These are phyloP conservation scores for Sinosuthora webbiana DNA, from an alignment of 2,113 vertebrate species.

Conservation along the genomic window DNA sequence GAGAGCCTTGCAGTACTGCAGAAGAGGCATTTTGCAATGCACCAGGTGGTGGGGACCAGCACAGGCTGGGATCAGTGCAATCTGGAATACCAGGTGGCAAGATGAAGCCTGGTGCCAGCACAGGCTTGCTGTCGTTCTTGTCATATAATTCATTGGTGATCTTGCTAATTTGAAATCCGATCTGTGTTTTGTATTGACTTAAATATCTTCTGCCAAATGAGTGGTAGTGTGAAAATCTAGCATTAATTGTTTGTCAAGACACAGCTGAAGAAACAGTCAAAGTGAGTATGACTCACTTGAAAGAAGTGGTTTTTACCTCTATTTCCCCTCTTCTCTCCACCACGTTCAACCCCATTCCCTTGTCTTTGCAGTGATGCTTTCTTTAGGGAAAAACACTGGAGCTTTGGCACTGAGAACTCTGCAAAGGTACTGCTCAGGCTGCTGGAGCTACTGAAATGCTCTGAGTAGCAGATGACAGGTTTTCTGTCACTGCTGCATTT, in stretches of 20 bases:
- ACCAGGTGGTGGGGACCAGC: constrained; percentile 51
- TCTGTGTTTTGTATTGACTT: constrained; percentile 48
- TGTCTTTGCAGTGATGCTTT: neutral
- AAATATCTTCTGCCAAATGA: constrained; percentile 37
- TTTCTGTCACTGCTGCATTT: neutral
- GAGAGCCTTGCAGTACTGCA: constrained; percentile 27
- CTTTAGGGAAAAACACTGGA: neutral
- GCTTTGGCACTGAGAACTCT: neutral
- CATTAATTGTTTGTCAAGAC: constrained; percentile 38
- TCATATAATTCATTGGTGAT: constrained; percentile 45
- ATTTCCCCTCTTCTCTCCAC: neutral
- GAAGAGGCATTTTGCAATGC: constrained; percentile 21
- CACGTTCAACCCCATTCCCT: neutral
- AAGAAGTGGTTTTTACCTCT: neutral
- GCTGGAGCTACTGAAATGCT: neutral
- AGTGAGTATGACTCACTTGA: neutral
- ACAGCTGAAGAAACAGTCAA: neutral
- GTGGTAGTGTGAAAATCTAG: constrained; percentile 38
- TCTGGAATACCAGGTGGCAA: constrained; percentile 65
- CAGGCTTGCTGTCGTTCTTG: neutral
- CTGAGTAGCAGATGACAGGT: neutral
- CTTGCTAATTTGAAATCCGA: constrained; percentile 33
- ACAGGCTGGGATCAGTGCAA: constrained; percentile 46
- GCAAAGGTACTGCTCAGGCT: neutral
- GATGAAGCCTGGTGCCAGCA: constrained; percentile 34